Evolutionary conservation across 2,113 vertebrate genomes (phyloP), one percentile per base, ranked within the genome.

Genomic region (Xyliphius kryptos): DNA sequence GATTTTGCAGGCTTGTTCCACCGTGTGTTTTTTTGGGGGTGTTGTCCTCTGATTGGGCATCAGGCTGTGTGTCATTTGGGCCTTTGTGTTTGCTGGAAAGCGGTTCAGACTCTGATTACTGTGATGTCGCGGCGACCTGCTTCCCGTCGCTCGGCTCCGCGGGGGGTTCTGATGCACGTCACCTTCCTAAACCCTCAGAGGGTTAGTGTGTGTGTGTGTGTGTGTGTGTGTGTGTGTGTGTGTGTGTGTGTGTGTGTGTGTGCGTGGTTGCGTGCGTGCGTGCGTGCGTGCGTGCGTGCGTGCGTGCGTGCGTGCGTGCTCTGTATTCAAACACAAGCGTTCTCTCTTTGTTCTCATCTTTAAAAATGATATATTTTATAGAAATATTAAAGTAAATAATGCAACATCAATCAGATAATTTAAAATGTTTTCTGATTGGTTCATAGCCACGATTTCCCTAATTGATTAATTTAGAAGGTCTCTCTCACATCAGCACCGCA

Each of bases 51-150:
- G 59, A 69, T 63, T 37, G 56, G 61, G 56, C 32, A 9, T 32
- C 58, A 9, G 52, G 49, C 37, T 6, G 2, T 20, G 37, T 40
- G 54, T 20, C 7, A 37, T 56, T 69, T 15, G 53, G 4, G 26
- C 26, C 26, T 32, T 32, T 32, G 26, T 32, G 26, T 32, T 32
- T 62, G 46, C 54, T 12, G 48, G 9, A 63, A 60, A 61, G 21
- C 56, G 51, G 52, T 38, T n/a, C 51, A 41, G 54, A 17, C 22
- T 7, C 7, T 69, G 67, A 69, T 63, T 57, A 58, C 54, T 37
- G 61, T 36, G 32, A 38, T 63, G 61, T 63, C 54, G 50, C 37
- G 40, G 20, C 20, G 38, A 6, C 37, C 67, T 7, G 54, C 44
- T 36, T 61, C 62, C 49, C n/a, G 15, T 20, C 26, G 26, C 40